Conservation (phyloP, 2,113 vertebrate genomes). For the Aegithalos caudatus region DNA sequence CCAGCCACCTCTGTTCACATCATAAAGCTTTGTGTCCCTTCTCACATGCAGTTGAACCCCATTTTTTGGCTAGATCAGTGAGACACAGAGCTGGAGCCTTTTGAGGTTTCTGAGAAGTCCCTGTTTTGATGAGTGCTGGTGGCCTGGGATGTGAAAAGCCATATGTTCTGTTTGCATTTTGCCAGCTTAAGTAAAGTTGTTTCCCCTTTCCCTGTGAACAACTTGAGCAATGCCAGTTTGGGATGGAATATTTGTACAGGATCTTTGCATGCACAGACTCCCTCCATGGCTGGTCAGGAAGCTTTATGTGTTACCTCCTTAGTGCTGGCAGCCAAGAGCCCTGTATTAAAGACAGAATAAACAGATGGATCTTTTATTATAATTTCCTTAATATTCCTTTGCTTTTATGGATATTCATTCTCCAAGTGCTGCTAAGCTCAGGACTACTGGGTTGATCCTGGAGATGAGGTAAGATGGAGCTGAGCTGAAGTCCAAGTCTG, state of each 20-base stretch:
- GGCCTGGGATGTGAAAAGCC: not conserved
- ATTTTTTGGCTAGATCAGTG: not conserved
- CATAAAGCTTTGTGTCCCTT: not conserved
- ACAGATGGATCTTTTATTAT: not conserved
- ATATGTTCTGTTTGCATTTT: not conserved
- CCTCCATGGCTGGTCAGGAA: not conserved
- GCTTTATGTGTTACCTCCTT: not conserved
- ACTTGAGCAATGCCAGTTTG: not conserved
- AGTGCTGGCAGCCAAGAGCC: not conserved
- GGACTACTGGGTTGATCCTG: not conserved
- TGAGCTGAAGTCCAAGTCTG: not conserved
- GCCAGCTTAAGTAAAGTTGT: not conserved
- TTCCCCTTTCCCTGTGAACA: not conserved
- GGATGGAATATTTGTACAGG: not conserved
- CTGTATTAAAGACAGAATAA: not conserved
- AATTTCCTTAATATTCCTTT: slow-evolving; percentile 22
- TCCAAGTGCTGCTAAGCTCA: slow-evolving; percentile 45
- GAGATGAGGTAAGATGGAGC: slow-evolving; percentile 47
- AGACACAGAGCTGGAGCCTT: not conserved
- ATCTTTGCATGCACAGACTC: not conserved
- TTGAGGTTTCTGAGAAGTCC: not conserved
- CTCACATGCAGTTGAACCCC: not conserved
- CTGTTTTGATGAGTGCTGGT: not conserved
- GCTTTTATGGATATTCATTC: slow-evolving; percentile 24
- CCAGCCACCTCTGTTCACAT: not conserved